Conservation (phyloP, 2,113 vertebrate species). For the Pomatostomus ruficeps region DNA sequence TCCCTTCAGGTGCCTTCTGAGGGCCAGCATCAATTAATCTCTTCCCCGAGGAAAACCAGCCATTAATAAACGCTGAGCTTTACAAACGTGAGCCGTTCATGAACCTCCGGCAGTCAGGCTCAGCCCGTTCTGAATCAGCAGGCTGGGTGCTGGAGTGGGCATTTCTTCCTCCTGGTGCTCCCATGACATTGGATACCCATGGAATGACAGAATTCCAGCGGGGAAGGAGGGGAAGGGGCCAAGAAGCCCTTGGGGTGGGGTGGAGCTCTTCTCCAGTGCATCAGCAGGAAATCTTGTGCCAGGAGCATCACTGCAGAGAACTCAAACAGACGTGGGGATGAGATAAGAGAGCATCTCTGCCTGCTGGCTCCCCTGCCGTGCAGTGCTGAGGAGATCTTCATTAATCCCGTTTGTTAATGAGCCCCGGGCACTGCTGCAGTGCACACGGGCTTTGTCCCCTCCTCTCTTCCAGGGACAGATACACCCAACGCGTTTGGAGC, state of each 20-base stretch:
- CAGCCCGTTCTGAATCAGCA: not conserved
- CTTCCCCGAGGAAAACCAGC: not conserved
- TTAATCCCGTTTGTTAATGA: constrained; percentile 19
- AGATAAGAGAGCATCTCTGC: not conserved
- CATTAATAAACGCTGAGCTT: not conserved
- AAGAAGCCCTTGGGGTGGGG: not conserved
- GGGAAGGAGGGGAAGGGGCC: not conserved
- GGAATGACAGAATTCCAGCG: not conserved
- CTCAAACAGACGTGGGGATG: not conserved
- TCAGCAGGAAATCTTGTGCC: not conserved
- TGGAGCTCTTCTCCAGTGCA: not conserved
- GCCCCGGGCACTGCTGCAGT: not conserved
- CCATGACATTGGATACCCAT: rapidly evolving
- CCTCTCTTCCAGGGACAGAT: not conserved
- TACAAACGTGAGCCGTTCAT: not conserved
- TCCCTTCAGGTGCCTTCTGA: not conserved
- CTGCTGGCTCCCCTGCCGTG: not conserved
- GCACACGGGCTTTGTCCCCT: not conserved
- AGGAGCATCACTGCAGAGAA: not conserved
- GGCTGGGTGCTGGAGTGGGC: not conserved
- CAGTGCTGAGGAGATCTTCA: not conserved
- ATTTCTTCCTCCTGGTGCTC: not conserved
- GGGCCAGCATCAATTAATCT: not conserved
- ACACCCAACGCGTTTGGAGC: not conserved
- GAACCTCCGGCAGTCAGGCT: not conserved